A percentile compares a stretch with the other conserved stretches of the same genome.
Evolutionary conservation across 2,888 invertebrate genomes (phyloP).

Genomic region (Microctonus aethiopoides): DNA sequence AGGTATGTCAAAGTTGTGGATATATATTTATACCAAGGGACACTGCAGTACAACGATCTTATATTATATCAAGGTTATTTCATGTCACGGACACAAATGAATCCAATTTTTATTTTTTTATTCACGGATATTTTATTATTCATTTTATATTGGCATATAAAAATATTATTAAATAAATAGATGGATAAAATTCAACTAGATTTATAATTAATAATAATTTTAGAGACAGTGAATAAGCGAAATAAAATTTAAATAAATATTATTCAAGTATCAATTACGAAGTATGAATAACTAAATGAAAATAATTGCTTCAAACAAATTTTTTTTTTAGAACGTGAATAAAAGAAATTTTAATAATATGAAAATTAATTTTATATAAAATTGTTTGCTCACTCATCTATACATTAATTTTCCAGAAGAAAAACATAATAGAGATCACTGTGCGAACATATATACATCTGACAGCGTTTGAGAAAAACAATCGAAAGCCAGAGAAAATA

Average conservation of each 20-base stretch:
- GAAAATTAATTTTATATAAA: background rate
- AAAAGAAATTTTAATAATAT: no score
- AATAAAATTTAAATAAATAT: no score
- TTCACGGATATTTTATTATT: no score
- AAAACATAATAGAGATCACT: background rate
- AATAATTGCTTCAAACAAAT: no score
- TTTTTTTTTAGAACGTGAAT: no score
- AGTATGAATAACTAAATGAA: no score
- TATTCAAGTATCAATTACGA: no score
- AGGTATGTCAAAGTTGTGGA: conserved; percentile 23
- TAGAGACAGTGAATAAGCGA: no score
- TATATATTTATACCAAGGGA: background rate
- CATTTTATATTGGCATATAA: no score
- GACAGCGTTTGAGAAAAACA: background rate
- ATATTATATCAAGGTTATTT: conserved; percentile 26
- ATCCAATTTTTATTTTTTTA: background rate
- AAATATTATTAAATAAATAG: no score
- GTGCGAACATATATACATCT: background rate
- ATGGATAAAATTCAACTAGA: background rate
- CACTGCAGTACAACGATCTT: conserved; percentile 8
- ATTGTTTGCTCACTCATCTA: background rate
- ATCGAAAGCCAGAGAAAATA: background rate
- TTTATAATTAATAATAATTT: no score
- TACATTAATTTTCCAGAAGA: background rate
- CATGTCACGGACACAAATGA: conserved; percentile 30